Evolutionary conservation across 2,113 vertebrate genomes (phyloP), one percentile per base, ranked within the genome.

Genomic region (Menidia beryllina): DNA sequence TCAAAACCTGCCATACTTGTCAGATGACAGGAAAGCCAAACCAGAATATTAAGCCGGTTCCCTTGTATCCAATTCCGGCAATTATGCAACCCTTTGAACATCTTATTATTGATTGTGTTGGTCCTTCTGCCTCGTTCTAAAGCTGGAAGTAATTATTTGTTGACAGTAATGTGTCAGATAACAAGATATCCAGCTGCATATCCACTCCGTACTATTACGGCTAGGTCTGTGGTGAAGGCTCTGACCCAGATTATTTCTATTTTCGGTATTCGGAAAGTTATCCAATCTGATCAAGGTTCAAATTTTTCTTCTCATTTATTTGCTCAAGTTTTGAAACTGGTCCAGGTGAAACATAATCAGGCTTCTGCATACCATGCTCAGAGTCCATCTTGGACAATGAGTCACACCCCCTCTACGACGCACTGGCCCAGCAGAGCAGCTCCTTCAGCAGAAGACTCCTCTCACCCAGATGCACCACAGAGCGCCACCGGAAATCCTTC

Each of bases 321-420:
- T 52, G 34, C 48, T 23, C 20, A 41, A 3, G 0, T 51, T 39
- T 14, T 39, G 21, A 11, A 39, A 10, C 38, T 10, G 13, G 7
- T 39, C 3, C 8, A 39, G 7, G 26, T 0, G 24, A 34, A 62
- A 1, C 13, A 48, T 48, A n/a, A 30, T n/a, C 0, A 8, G 30
- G 0, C 43, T 2, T 14, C 41, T 30, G 41, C 8, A 3, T 45
- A 19, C 43, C 43, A 17, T 19, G 4, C 17, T 19, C 15, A 45
- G 4, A 45, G n/a, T n/a, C n/a, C n/a, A n/a, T n/a, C n/a, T n/a
- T n/a, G n/a, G n/a, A n/a, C n/a, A n/a, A n/a, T n/a, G n/a, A n/a
- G n/a, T n/a, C n/a, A n/a, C n/a, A n/a, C n/a, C n/a, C n/a, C n/a
- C n/a, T n/a, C n/a, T n/a, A n/a, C n/a, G n/a, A n/a, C n/a, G n/a